Evolutionary conservation across 1,140 invertebrate species (phyloP), one percentile per base, ranked within the genome.

Genomic region (Solen grandis): DNA sequence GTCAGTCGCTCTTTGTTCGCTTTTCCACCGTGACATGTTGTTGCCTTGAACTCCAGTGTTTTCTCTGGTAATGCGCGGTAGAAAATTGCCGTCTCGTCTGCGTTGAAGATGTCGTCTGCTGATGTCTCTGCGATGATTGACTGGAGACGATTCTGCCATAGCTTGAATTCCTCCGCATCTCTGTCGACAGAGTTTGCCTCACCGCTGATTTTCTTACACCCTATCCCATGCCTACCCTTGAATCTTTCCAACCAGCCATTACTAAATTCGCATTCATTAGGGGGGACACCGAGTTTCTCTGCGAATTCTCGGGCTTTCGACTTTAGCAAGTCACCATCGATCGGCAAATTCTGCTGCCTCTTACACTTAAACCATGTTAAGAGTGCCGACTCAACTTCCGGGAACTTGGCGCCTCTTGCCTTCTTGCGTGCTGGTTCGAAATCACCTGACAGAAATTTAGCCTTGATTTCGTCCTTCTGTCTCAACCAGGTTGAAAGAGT

Each of bases 1-100:
- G 92, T 93, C 16, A 93, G 74, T 57, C 92, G 83, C 66, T 92
- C 89, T 89, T 93, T 93, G 19, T 84, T 90, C 31, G 88, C 62
- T 84, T 94, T 93, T 8, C 92, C 78, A 14, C 78, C 82, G 41
- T 81, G 68, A 62, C 73, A 83, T 22, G 46, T 19, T 16, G 38
- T 46, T 16, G 16, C 27, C 72, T 78, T 84, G 50, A 77, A 84
- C 2, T 78, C 70, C 0, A 77, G 29, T 0, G 66, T n/a, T n/a
- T n/a, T n/a, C n/a, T n/a, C n/a, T n/a, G n/a, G n/a, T n/a, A n/a
- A n/a, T n/a, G n/a, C n/a, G 4, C 55, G 25, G 55, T 59, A 84
- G 50, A 86, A 86, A 16, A 86, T 41, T 5, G 55, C 80, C 0
- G 80, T 86, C 41, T 84, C 83, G 38, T 86, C 85, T 0, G 79